Percentiles rank a stretch among this genome's conserved stretches.
These are phyloP conservation scores for Emydocephalus ijimae DNA, from an alignment of 2,113 vertebrate species.

Conservation along the genomic window DNA sequence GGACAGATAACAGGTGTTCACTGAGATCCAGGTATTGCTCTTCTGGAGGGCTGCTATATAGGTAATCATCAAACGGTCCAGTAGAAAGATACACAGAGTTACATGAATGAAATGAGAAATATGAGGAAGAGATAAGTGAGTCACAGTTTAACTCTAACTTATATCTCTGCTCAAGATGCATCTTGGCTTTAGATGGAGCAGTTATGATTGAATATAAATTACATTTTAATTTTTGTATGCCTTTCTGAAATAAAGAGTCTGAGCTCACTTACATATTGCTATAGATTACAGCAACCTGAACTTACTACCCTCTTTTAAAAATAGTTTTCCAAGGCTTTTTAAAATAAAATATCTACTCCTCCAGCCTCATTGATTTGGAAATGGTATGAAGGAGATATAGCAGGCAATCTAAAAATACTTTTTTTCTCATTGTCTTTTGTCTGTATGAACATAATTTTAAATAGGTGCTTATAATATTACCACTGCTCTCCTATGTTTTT, in stretches of 20 bases:
- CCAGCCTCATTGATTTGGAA: background rate
- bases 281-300: background rate
- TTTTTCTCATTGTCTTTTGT: constrained; percentile 22
- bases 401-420: constrained; percentile 34
- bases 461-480: constrained; percentile 17
- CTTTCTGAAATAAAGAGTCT: background rate
- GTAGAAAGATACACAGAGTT: background rate
- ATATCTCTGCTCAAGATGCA: background rate
- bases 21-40: background rate
- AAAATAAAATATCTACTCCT: background rate
- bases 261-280: background rate
- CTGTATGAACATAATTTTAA: constrained; percentile 36
- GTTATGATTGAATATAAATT: constrained; percentile 7
- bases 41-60: rapidly evolving
- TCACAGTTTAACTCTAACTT: background rate
- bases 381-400: constrained; percentile 21
- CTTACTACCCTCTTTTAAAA: background rate
- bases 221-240: background rate
- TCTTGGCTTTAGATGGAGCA: background rate
- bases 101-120: background rate
- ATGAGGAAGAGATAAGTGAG: background rate
- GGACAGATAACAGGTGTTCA: constrained; percentile 13
- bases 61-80: background rate
- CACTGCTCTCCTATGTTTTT: background rate
- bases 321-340: background rate